A percentile compares a stretch with the other conserved stretches of the same genome.
These are phyloP conservation scores for Tyrophagus putrescentiae DNA, from an alignment of 1,140 invertebrate genomes.

Conservation along the genomic window DNA sequence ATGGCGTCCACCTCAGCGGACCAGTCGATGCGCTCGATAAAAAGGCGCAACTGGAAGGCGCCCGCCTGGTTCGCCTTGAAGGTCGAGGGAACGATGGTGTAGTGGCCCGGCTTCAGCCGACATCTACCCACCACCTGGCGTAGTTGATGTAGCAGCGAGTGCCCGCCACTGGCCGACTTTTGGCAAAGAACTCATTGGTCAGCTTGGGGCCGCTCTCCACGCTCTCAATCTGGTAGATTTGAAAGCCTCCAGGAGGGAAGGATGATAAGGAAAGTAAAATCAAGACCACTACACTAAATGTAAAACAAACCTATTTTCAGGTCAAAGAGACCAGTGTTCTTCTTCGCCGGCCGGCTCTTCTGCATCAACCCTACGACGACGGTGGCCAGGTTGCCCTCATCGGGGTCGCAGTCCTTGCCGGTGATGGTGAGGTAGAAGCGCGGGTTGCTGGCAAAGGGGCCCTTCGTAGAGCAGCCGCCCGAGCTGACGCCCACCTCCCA, in stretches of 20 bases:
- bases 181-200: neutral
- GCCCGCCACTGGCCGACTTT: neutral
- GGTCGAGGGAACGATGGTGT: neutral
- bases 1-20: neutral
- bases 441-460: neutral
- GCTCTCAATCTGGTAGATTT: too few relatives aligned
- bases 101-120: neutral
- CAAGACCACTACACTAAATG: too few relatives aligned
- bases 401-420: neutral
- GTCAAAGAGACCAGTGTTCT: neutral
- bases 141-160: neutral
- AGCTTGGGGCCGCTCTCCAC: too few relatives aligned
- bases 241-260: too few relatives aligned
- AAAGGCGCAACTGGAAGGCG: neutral
- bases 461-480: conserved; percentile 2
- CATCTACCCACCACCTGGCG: neutral
- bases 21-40: neutral
- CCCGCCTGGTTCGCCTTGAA: neutral
- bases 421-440: neutral
- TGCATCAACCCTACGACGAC: conserved; percentile 5
- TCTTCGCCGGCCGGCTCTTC: neutral
- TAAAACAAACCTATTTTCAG: neutral
- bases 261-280: too few relatives aligned
- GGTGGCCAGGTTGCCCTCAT: neutral
- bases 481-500: neutral